Percentiles rank a stretch among this genome's conserved stretches.
Evolutionary conservation across 2,888 invertebrate genomes (phyloP).

Genomic region (Papilio protenor): DNA sequence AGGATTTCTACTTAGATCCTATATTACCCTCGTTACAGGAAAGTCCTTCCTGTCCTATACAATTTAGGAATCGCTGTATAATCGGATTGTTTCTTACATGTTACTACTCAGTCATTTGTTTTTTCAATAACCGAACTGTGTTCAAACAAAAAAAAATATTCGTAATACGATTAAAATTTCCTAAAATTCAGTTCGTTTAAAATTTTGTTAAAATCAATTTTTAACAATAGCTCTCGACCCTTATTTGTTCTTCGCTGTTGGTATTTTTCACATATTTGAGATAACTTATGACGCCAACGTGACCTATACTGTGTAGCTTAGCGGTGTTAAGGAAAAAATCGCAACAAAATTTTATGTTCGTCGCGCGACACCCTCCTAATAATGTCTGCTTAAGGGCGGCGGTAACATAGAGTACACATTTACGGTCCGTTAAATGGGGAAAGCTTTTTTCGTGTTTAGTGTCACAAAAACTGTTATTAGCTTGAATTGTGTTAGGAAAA

Average conservation of each 20-base stretch:
- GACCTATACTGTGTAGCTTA: conserved; percentile 73
- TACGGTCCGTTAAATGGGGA: conserved; percentile 83
- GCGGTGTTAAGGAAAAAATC: conserved; percentile 77
- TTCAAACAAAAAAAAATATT: neutral
- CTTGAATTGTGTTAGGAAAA: conserved; percentile 75
- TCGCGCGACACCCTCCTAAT: conserved; percentile 79
- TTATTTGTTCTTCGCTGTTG: conserved; percentile 7
- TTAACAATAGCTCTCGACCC: neutral
- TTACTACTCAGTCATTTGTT: neutral
- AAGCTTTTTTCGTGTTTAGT: conserved; percentile 85
- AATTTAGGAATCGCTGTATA: neutral
- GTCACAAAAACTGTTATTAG: conserved; percentile 85
- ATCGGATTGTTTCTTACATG: neutral
- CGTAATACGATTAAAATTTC: too few species aligned
- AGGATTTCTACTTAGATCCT: conserved; percentile 3
- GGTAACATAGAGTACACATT: conserved; percentile 83
- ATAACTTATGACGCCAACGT: conserved; percentile 72
- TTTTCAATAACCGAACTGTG: neutral
- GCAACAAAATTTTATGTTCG: conserved; percentile 81
- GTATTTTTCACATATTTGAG: conserved; percentile 48
- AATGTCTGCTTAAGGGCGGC: conserved; percentile 83
- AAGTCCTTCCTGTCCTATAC: neutral
- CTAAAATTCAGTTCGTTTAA: neutral
- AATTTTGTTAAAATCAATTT: neutral
- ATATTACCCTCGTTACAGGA: conserved; percentile 15